A percentile compares a stretch with the other conserved stretches of the same genome.
phyloP scores from a whole-genome alignment of 2,888 invertebrate species.

The Euplagia quadripunctaria region DNA sequence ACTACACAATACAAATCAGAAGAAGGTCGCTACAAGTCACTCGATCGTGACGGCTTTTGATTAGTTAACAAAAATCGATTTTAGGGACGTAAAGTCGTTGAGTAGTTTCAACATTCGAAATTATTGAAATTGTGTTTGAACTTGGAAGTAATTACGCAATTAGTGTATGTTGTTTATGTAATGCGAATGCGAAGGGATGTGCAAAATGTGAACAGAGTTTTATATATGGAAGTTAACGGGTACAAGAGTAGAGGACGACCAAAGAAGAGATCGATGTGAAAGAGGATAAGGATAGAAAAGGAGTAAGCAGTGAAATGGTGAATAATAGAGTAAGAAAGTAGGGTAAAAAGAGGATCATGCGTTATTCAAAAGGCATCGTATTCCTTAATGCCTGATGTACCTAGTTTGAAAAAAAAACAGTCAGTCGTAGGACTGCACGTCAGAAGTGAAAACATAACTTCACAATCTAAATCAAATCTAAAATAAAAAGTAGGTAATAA shows the following conservation, averaged over 20 bases:
- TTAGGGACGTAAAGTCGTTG: conserved; percentile 20
- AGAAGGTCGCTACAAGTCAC: conserved; percentile 49
- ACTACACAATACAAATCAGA: conserved; percentile 47
- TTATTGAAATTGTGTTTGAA: conserved; percentile 9
- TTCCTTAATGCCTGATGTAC: too few relatives aligned
- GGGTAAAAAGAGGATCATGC: too few relatives aligned
- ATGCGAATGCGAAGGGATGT: background rate
- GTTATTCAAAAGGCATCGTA: too few relatives aligned
- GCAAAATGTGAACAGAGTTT: background rate
- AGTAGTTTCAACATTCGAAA: conserved; percentile 19
- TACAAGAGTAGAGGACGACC: too few relatives aligned
- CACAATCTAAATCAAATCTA: too few relatives aligned
- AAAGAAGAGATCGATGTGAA: background rate
- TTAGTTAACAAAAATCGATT: conserved; percentile 41
- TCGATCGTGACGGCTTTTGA: conserved; percentile 36
- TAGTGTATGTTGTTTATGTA: background rate
- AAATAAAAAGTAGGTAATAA: too few relatives aligned
- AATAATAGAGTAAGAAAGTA: too few relatives aligned
- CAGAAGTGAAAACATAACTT: too few relatives aligned
- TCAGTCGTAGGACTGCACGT: too few relatives aligned
- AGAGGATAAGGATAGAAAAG: background rate
- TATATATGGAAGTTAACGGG: background rate
- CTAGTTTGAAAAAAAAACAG: too few relatives aligned
- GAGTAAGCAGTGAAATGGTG: background rate
- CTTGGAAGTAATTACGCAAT: conserved; percentile 3